A percentile compares a stretch with the other conserved stretches of the same genome.
Conservation (phyloP, 1,140 invertebrate genomes). For the Leptinotarsa texana region DNA sequence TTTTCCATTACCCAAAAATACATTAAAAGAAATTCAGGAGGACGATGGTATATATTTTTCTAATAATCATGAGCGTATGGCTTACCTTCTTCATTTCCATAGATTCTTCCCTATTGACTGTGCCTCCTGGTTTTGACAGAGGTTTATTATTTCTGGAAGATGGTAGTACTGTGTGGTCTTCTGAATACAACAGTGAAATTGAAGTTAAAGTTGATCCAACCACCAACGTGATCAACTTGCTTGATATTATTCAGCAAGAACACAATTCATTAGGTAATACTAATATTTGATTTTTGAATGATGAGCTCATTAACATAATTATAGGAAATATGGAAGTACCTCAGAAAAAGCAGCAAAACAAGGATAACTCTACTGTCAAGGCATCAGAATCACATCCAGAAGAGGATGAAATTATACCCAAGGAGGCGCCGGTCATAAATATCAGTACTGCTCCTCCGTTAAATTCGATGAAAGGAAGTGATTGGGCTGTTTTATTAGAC, state of each 20-base stretch:
- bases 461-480: constrained; percentile 55
- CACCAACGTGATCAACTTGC: constrained; percentile 50
- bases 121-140: constrained; percentile 67
- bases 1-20: constrained; percentile 63
- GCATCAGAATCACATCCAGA: constrained; percentile 24
- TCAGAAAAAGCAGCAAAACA: constrained; percentile 15
- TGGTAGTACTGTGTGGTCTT: constrained; percentile 53
- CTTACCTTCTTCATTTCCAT: neutral
- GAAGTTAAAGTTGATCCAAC: constrained; percentile 17
- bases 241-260: constrained; percentile 48
- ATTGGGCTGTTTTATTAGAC: constrained; percentile 89
- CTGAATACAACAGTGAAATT: neutral
- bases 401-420: constrained; percentile 42
- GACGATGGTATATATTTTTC: neutral
- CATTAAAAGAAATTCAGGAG: constrained; percentile 30
- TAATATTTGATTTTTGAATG: neutral
- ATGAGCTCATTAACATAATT: neutral
- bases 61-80: neutral
- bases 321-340: no score
- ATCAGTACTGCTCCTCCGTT: constrained; percentile 33
- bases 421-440: constrained; percentile 45
- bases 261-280: constrained; percentile 41
- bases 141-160: constrained; percentile 63
- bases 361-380: neutral
- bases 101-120: constrained; percentile 57